These are phyloP conservation scores for Eristalis intricaria DNA, from an alignment of 2,888 invertebrate species.

Conservation along the genomic window DNA sequence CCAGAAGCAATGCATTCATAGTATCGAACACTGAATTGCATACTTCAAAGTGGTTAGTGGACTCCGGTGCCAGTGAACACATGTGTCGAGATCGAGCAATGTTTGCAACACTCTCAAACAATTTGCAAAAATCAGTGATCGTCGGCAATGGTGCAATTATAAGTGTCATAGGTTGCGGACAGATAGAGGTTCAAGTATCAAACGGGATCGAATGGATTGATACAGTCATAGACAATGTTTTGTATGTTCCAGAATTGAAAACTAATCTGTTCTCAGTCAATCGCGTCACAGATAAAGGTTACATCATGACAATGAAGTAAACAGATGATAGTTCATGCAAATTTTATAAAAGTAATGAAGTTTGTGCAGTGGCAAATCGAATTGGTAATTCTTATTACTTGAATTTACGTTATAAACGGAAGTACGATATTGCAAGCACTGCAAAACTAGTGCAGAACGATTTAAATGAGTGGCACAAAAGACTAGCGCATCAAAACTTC, in stretches of 20 bases:
- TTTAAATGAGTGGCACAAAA: neutral
- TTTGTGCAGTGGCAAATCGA: neutral
- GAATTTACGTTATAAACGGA: neutral
- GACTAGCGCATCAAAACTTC: neutral
- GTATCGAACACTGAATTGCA: neutral
- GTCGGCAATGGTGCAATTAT: neutral
- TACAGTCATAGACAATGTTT: neutral
- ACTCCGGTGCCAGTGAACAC: neutral
- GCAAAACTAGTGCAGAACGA: neutral
- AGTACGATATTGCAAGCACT: neutral
- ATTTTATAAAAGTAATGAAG: neutral
- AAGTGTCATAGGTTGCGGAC: neutral
- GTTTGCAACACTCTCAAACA: neutral
- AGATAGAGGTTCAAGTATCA: slow-evolving; percentile 3
- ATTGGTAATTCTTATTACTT: neutral
- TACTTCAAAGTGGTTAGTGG: neutral
- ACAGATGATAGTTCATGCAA: neutral
- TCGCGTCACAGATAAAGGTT: neutral
- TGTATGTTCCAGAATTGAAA: too few relatives aligned
- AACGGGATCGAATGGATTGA: slow-evolving; percentile 5
- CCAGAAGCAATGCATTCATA: neutral
- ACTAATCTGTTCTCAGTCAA: too few relatives aligned
- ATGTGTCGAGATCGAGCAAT: neutral
- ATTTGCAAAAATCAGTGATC: neutral
- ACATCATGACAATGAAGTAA: neutral